Evolutionary conservation across 2,888 invertebrate species (phyloP).

Genomic region (Pachydiplax longipennis): DNA sequence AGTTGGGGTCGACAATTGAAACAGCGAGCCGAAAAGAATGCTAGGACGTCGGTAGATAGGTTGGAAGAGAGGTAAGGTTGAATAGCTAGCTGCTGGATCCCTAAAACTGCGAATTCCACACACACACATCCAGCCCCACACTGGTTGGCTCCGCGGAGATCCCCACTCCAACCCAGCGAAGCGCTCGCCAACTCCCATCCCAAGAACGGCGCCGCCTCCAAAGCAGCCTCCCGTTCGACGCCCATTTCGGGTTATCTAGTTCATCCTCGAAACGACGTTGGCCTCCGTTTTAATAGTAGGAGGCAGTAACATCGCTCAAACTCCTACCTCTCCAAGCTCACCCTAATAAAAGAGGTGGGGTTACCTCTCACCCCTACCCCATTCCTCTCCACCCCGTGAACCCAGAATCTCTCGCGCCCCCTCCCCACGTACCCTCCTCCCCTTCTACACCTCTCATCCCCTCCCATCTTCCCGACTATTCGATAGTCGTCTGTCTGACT

Average conservation of each 20-base stretch:
- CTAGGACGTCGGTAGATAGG: not conserved
- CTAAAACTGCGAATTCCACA: not conserved
- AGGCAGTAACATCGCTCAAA: conserved; percentile 23
- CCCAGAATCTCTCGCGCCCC: not conserved
- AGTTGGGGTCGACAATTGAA: no score
- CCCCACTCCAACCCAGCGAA: not conserved
- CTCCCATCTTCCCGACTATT: conserved; percentile 1
- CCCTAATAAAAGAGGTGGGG: conserved; percentile 10
- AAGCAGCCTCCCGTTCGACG: not conserved
- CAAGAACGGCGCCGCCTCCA: conserved; percentile 18
- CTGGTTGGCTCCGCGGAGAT: not conserved
- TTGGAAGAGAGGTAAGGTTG: not conserved
- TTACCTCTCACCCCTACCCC: not conserved
- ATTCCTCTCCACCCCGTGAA: not conserved
- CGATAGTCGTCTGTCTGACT: conserved; percentile 39
- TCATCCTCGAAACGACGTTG: conserved; percentile 16
- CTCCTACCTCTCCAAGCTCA: not conserved
- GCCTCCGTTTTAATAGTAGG: conserved; percentile 28
- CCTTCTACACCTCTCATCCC: not conserved
- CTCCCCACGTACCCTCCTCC: not conserved
- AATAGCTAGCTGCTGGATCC: not conserved
- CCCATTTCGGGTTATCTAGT: conserved; percentile 23
- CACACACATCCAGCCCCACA: not conserved
- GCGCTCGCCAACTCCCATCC: not conserved
- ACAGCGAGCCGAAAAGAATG: no score